Evolutionary conservation across 1,140 invertebrate genomes (phyloP), one percentile per base, ranked within the genome.

Genomic region (Campoletis sonorensis): DNA sequence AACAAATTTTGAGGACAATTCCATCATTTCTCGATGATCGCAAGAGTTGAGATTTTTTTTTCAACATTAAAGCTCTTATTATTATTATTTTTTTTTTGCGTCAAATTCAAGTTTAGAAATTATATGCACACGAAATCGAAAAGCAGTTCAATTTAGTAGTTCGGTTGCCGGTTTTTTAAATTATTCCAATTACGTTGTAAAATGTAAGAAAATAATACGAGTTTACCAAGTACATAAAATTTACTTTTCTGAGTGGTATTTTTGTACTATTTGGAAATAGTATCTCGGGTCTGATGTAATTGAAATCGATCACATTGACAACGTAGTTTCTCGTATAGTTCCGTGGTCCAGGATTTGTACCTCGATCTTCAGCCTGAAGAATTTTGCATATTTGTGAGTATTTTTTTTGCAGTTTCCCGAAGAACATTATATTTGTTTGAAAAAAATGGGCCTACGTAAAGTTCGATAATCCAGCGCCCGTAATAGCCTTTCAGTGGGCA

Each of bases 281-380:
- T 71, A 93, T 93, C 40, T 84, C 80, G 0, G 93, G 93, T n/a
- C 82, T 80, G 76, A 92, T 86, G 86, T 90, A 93, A 86, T 93
- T 94, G 85, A 88, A 92, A 8, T 93, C 92, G 2, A 81, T 85
- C 40, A 94, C 86, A 40, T 86, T 85, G 23, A 94, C 82, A 37
- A 89, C 79, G 81, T 93, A 93, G 18, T 37, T 86, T 81, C 51
- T 77, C 10, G 85, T 90, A 75, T 90, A 88, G 37, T 89, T 83
- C 2, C 89, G 90, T 1, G 82, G 71, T 77, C 87, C 86, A n/a
- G 87, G 89, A 23, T 89, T 89, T 0, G 84, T 70, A n/a, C 93
- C 93, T 72, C 91, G 89, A 85, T 94, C 93, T 81, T 83, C 91
- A 0, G 92, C 91, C 92, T 93, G 26, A n/a, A n/a, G 8, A 49